Base-by-base conservation (phyloP, 1,140 invertebrate genomes). In the Solenopsis fugax region DNA sequence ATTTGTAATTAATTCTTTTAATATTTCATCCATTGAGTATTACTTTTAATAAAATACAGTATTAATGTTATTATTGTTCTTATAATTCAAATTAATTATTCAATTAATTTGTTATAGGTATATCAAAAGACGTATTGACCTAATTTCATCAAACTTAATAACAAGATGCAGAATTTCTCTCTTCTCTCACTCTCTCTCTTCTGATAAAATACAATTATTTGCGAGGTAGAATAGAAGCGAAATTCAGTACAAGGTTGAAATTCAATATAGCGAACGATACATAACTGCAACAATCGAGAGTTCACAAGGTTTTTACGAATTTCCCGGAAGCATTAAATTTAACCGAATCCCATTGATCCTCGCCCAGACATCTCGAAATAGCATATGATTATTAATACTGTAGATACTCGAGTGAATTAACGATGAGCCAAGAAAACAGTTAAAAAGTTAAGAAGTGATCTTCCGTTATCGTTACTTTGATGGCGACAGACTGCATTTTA, bases 331-430 rank as follows among this genome's bases (percentile, higher is more conserved):
- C n/a, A 62, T 87, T 78, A 85, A 89, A 85, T 88, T 88, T 88
- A 54, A 80, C 52, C 41, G 56, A 86, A 72, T 52, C 37, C 13
- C 7, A 64, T 24, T 29, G 37, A 24, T 56, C 21, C 9, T 45
- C 18, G 16, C 24, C 12, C 9, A 16, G 10, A 34, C 18, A 71
- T 73, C 54, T 77, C 56, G 12, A 24, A 86, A 76, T 48, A 48
- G 69, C 34, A 67, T 48, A 48, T 34, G 16, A 29, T 81, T 86
- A 77, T 90, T 89, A 89, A 90, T 90, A 76, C 71, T 77, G 87
- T 91, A 58, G 80, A 92, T 89, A 86, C 64, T 24, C 48, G 48
- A 29, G 10, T 7, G 16, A 50, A 69, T 45, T 24, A 54, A 60
- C 54, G 21, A 18, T 48, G 54, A 82, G 24, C 24, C 45, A 64